phyloP scores from a whole-genome alignment of 1,140 invertebrate genomes.

The Drosophila elegans region DNA sequence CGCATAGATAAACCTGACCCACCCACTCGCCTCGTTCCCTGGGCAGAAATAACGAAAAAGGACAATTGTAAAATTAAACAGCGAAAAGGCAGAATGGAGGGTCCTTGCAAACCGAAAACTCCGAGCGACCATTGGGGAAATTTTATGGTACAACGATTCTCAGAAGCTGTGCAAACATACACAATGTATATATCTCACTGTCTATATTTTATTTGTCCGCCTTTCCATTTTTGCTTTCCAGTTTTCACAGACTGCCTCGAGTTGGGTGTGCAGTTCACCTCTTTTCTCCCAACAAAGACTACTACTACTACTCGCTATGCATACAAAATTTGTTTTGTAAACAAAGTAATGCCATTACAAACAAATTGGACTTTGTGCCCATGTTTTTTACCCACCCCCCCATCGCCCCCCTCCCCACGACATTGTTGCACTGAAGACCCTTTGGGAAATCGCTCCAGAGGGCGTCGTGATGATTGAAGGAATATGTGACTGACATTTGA shows the following conservation, averaged over 20 bases:
- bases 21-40: constrained; percentile 27
- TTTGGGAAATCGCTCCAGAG: constrained; percentile 63
- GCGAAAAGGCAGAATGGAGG: constrained; percentile 65
- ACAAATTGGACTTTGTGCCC: constrained; percentile 81
- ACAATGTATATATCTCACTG: constrained; percentile 44
- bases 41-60: constrained; percentile 57
- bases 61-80: constrained; percentile 82
- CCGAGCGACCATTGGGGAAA: constrained; percentile 73
- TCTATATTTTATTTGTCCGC: constrained; percentile 41
- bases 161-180: constrained; percentile 47
- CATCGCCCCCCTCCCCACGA: constrained; percentile 7
- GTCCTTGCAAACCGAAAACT: constrained; percentile 55
- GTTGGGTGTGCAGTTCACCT: constrained; percentile 33
- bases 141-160: constrained; percentile 82
- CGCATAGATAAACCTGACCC: constrained; percentile 62
- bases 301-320: constrained; percentile 78
- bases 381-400: constrained; percentile 50
- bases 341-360: constrained; percentile 83
- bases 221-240: constrained; percentile 27
- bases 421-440: constrained; percentile 40
- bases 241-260: background rate
- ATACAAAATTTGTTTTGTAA: constrained; percentile 83
- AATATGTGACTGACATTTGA: constrained; percentile 71
- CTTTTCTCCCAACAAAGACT: constrained; percentile 36
- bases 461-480: constrained; percentile 43